Base-by-base conservation (phyloP, 2,888 invertebrate genomes). In the Congeria kusceri region DNA sequence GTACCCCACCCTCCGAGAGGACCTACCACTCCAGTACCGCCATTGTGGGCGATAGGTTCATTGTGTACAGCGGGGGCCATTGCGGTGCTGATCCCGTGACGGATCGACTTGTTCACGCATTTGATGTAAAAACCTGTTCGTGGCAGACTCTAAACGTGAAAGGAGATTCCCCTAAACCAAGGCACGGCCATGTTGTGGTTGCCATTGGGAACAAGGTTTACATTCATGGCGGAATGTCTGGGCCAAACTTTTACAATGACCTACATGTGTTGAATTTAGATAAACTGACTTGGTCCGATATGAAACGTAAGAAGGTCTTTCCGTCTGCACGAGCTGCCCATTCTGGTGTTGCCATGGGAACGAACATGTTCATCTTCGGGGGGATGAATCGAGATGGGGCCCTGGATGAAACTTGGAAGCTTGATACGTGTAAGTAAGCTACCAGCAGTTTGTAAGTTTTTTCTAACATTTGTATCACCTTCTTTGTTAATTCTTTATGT, bases 181-280 rank as follows among this genome's bases (percentile, higher is more conserved):
- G 93, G 11, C 93, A 93, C 80, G 93, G 93, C 61, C 93, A 93
- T 85, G 80, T 91, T 25, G 90, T 93, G 89, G 88, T 90, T 68
- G 87, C 89, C 11, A 71, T 88, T 29, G 89, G 89, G 23, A 88
- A 87, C 77, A 89, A 88, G 67, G 80, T 93, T 25, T 91, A 87
- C 70, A 73, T 93, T 32, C 93, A 93, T 79, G 93, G 93, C 18
- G 93, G 93, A 20, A 92, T 93, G 92, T 87, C 91, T 3, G 92
- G 91, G 4, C 82, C 88, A 25, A 90, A 89, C 7, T 92, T 93
- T 79, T 93, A 92, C 72, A 91, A 92, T 79, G 93, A 93, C 73
- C 86, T 93, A 23, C 91, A 93, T 82, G 83, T 91, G 18, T 80
- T 93, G 23, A 92, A 93, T 80, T 66, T 93, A 25, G 87, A 89